Evolutionary conservation across 30 jellyfish, hydroid and myxozoan species (phyloP).

Genomic region (Aurelia aurita complex sp. Pacific): DNA sequence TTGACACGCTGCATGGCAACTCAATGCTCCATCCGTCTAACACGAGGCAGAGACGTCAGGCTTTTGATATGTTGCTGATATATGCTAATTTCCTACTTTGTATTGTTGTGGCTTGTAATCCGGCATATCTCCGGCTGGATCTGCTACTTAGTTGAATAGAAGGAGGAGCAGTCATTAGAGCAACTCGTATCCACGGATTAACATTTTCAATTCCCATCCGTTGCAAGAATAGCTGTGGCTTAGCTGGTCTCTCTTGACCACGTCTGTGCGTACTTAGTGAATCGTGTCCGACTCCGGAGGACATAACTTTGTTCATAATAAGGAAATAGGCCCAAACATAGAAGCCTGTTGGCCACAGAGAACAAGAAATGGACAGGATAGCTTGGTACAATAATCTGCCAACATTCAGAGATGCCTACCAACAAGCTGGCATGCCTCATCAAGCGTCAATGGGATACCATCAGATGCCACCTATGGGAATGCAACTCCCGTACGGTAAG

Average conservation of each 20-base stretch:
- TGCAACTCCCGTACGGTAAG: conserved; percentile 65
- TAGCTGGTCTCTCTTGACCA: not conserved
- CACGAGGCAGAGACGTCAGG: conserved; percentile 29
- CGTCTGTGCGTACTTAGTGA: conserved; percentile 11
- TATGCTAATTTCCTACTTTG: conserved; percentile 50
- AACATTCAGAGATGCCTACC: conserved; percentile 53
- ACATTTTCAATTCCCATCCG: conserved; percentile 46
- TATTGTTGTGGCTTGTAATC: conserved; percentile 60
- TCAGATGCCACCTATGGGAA: conserved; percentile 31
- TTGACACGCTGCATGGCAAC: conserved; percentile 20
- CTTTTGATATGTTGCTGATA: conserved; percentile 52
- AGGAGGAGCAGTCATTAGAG: conserved; percentile 80
- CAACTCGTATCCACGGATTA: conserved; percentile 45
- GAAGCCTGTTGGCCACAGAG: not conserved
- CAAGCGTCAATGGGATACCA: conserved; percentile 47
- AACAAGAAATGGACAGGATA: conserved; percentile 33
- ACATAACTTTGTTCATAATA: not conserved
- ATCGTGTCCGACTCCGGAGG: conserved; percentile 32
- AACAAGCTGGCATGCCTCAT: conserved; percentile 50
- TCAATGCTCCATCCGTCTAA: conserved; percentile 10
- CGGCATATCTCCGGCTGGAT: conserved; percentile 54
- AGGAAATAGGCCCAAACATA: conserved; percentile 42
- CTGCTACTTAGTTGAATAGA: conserved; percentile 55
- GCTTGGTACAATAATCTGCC: conserved; percentile 72
- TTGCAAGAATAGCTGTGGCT: conserved; percentile 56